These are phyloP conservation scores for Euzophera pinguis DNA, from an alignment of 2,888 invertebrate genomes.

Conservation along the genomic window DNA sequence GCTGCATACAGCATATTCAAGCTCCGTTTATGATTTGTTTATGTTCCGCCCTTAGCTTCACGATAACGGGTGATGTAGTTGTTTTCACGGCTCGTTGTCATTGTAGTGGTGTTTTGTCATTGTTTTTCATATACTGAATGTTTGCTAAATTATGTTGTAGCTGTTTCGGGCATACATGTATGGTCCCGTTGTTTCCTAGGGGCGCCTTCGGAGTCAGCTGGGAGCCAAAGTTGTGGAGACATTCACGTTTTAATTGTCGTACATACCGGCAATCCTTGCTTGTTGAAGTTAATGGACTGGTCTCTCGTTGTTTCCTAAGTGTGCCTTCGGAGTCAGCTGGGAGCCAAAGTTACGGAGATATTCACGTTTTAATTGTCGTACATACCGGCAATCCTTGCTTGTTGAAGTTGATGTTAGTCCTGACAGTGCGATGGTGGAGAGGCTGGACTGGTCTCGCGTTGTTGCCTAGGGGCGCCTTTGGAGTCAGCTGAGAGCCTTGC, in stretches of 20 bases:
- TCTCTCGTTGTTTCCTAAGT: conserved; percentile 54
- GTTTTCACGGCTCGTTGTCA: background rate
- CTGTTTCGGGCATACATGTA: no score
- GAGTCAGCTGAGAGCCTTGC: conserved; percentile 92
- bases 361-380: no score
- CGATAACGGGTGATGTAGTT: conserved; percentile 1
- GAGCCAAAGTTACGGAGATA: no score
- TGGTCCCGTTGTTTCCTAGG: no score
- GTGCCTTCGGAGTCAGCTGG: no score
- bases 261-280: conserved; percentile 64
- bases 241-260: no score
- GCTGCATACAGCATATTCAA: conserved; percentile 1
- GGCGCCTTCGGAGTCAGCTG: no score
- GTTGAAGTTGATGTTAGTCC: conserved; percentile 98
- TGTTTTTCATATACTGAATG: background rate
- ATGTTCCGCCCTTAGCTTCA: conserved; percentile 3
- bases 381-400: conserved; percentile 72
- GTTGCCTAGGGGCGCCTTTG: conserved; percentile 95
- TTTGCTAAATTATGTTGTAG: no score
- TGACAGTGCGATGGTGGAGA: conserved; percentile 94
- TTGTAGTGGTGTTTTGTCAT: background rate
- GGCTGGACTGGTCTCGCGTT: conserved; percentile 96
- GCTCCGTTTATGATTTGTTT: conserved; percentile 3
- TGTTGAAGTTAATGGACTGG: conserved; percentile 98
- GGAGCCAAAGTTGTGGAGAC: no score